Evolutionary conservation across 2,888 invertebrate species (phyloP), one percentile per base, ranked within the genome.

Genomic region (Agonopterix arenella): DNA sequence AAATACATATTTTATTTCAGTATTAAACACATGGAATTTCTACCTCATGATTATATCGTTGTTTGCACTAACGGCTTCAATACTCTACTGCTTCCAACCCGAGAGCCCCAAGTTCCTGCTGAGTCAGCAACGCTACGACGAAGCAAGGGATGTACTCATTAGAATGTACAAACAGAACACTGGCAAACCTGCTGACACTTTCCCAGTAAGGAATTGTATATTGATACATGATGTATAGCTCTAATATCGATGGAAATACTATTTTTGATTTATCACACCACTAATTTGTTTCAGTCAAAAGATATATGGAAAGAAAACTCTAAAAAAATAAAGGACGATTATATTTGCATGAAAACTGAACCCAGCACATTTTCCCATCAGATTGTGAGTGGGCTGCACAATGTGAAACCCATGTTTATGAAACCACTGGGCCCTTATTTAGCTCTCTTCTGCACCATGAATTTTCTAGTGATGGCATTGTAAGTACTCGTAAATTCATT

Each of bases 61-160:
- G 2, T 84, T 79, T 73, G 66, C 80, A 4, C 52, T 83, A 0
- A 46, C 60, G 0, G 76, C 80, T 0, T 74, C 64, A 13, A 45
- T 76, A 2, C 52, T 81, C 1, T 82, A 77, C 63, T 53, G 60
- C 1, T 58, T 70, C 7, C 46, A 82, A 41, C 84, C 84, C 1
- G 84, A 86, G 46, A 86, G 82, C 54, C 85, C 84, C 0, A 84
- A 84, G 60, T 86, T 69, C 58, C 69, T 78, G 53, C 62, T 84
- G 11, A 70, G 76, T 5, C 79, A 79, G 53, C 68, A 73, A 44
- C 71, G 75, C 59, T 84, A 79, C 53, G 68, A 64, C 4, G 76
- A 84, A 57, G 84, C 85, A 1, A 72, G 75, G 53, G 68, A 69
- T 10, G 70, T 82, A 52, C 59, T 85, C 45, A 67, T 77, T 46